Percentiles rank a stretch among this genome's conserved stretches.
Evolutionary conservation across 2,888 invertebrate genomes (phyloP).

Genomic region (Monochamus alternatus): DNA sequence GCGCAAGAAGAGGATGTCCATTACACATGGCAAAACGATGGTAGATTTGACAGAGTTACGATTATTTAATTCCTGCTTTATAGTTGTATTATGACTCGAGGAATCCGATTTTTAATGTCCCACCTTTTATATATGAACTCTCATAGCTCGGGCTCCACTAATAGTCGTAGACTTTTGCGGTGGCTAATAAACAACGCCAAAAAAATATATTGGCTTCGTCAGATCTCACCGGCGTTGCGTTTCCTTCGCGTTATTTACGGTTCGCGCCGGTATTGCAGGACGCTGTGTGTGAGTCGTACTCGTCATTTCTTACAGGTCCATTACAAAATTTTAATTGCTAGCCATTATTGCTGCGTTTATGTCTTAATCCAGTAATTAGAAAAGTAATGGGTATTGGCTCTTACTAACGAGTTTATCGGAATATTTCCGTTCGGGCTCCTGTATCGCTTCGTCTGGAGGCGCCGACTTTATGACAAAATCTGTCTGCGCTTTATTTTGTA

Average conservation of each 20-base stretch:
- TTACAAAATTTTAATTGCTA: constrained; percentile 18
- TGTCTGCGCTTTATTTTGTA: too few relatives aligned
- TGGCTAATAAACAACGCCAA: constrained; percentile 34
- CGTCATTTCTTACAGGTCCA: constrained; percentile 11
- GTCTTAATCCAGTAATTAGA: constrained; percentile 19
- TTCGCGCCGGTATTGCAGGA: constrained; percentile 4
- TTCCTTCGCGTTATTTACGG: constrained; percentile 22
- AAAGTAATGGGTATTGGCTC: constrained; percentile 12
- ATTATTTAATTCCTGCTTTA: constrained; percentile 61
- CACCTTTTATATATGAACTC: constrained; percentile 54
- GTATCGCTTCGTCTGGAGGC: too few relatives aligned
- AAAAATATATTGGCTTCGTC: constrained; percentile 32
- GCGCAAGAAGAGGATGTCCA: constrained; percentile 57
- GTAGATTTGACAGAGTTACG: constrained; percentile 63
- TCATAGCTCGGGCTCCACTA: constrained; percentile 15
- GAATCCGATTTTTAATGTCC: constrained; percentile 55
- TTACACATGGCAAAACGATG: constrained; percentile 59
- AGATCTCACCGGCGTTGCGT: constrained; percentile 28
- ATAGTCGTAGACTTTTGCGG: constrained; percentile 29
- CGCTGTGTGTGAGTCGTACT: constrained; percentile 5
- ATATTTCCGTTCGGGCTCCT: not conserved
- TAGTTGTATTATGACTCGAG: constrained; percentile 55
- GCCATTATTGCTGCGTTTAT: constrained; percentile 16
- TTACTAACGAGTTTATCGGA: constrained; percentile 6
- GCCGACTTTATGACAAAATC: too few relatives aligned